Percentiles rank a stretch among this genome's conserved stretches.
These are phyloP conservation scores for Oxystoma pomonae DNA, from an alignment of 2,888 invertebrate species.

Conservation along the genomic window DNA sequence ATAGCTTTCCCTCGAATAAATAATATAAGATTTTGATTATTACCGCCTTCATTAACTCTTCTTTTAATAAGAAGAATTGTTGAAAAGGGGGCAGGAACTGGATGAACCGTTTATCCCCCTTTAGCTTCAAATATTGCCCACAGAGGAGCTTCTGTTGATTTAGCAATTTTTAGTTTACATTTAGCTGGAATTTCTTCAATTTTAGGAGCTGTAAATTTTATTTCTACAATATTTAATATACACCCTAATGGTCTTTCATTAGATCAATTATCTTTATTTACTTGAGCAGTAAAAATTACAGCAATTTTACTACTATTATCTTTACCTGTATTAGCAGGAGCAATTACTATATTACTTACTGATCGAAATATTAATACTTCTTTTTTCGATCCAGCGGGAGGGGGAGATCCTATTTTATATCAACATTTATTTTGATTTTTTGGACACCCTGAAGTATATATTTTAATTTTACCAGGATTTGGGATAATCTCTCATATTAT, in stretches of 20 bases:
- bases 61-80: slow-evolving; percentile 55
- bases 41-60: slow-evolving; percentile 66
- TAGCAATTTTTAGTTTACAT: slow-evolving; percentile 74
- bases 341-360: slow-evolving; percentile 73
- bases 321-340: slow-evolving; percentile 72
- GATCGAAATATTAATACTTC: slow-evolving; percentile 78
- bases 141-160: slow-evolving; percentile 64
- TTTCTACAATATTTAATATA: slow-evolving; percentile 72
- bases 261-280: slow-evolving; percentile 67
- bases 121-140: slow-evolving; percentile 61
- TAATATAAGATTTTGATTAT: slow-evolving; percentile 78
- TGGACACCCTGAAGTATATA: slow-evolving; percentile 84
- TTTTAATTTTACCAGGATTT: slow-evolving; percentile 80
- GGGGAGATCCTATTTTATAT: slow-evolving; percentile 76
- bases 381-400: slow-evolving; percentile 76
- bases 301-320: slow-evolving; percentile 62
- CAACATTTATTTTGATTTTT: slow-evolving; percentile 88
- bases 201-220: slow-evolving; percentile 76
- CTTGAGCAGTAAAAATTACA: slow-evolving; percentile 68
- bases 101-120: slow-evolving; percentile 56
- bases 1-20: slow-evolving; percentile 81
- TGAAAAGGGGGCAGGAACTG: slow-evolving; percentile 69
- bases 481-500: slow-evolving; percentile 78
- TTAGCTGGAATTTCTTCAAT: slow-evolving; percentile 70
- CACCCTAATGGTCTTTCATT: slow-evolving; percentile 56